phyloP scores from a whole-genome alignment of 2,113 vertebrate species.

The Anarrhichthys ocellatus region DNA sequence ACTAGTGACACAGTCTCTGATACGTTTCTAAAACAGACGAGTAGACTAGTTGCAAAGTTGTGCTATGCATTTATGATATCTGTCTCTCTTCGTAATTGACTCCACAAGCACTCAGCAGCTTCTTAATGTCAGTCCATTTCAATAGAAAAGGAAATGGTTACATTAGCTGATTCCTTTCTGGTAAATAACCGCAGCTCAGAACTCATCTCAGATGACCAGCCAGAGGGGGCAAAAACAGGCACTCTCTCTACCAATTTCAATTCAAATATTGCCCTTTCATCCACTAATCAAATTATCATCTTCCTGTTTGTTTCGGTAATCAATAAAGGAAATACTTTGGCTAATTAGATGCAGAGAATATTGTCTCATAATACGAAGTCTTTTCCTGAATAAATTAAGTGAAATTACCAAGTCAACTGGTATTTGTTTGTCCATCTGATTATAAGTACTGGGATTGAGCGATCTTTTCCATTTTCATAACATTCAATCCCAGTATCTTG shows the following conservation, averaged over 20 bases:
- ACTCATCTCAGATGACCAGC: constrained; percentile 56
- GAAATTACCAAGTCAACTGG: constrained; percentile 15
- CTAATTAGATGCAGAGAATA: constrained; percentile 27
- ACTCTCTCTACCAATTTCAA: constrained; percentile 31
- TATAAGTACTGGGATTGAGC: neutral
- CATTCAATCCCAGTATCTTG: neutral
- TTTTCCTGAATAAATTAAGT: constrained; percentile 3
- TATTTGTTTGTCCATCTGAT: constrained; percentile 16
- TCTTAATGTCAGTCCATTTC: constrained; percentile 41
- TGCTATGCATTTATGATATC: constrained; percentile 31
- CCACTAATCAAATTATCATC: constrained; percentile 46
- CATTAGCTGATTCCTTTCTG: constrained; percentile 72
- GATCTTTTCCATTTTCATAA: neutral
- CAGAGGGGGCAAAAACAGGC: constrained; percentile 18
- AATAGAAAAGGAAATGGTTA: constrained; percentile 60
- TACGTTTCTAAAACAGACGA: constrained; percentile 10
- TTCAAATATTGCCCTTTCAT: constrained; percentile 46
- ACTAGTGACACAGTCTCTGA: constrained; percentile 8
- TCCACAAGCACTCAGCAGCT: constrained; percentile 53
- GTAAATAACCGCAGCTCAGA: constrained; percentile 58
- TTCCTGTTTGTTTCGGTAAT: constrained; percentile 41
- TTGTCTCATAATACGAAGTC: neutral
- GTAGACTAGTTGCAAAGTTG: constrained; percentile 11
- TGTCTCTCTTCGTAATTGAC: constrained; percentile 12
- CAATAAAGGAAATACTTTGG: constrained; percentile 43